Base-by-base conservation (phyloP, 35 echinoderm and acorn worm genomes). In the Ophiothrix spiculata region DNA sequence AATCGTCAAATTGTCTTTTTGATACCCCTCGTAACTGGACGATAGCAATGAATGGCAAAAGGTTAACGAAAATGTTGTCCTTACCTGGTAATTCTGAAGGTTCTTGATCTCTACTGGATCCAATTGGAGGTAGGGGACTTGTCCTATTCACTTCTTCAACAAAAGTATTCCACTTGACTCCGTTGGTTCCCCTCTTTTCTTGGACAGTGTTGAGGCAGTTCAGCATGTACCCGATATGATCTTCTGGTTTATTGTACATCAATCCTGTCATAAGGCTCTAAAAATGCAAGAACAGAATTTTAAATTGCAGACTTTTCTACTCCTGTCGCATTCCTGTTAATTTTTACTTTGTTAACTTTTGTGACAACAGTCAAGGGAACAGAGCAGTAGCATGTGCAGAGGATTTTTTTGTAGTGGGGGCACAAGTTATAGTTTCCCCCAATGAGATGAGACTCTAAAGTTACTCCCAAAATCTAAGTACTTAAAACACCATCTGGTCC, bases 231-330 rank as follows among this genome's bases (percentile, higher is more conserved):
- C 83, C 85, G 0, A 97, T 81, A 82, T 92, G 95, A 69, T 97
- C 73, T 21, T 90, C 95, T 37, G 95, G 95, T 56, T 93, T 97
- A 82, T 93, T 39, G 83, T 97, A 97, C 95, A 97, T 93, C 86
- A 97, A 77, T 32, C 95, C 95, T 35, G 95, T 97, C 95, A 97
- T 97, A 1, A 97, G 69, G 80, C 95, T 97, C 95, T 97, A 81
- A 16, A 37, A 81, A 1, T 0, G 42, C 0, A 38, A 80, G 38
- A 16, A 35, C 32, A 25, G 19, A n/a, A n/a, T 21, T 19, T 77
- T 32, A 31, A 83, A 31, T 80, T 37, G 4, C 10, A 4, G 31
- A 14, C 36, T 1, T 21, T 21, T 64, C 17, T 64, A 64, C 17
- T 64, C 56, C 29, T 29, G 0, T 64, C 0, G 29, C 56, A 17